A percentile compares a stretch with the other conserved stretches of the same genome.
Conservation (phyloP, 1,140 invertebrate genomes). For the Spodoptera frugiperda region DNA sequence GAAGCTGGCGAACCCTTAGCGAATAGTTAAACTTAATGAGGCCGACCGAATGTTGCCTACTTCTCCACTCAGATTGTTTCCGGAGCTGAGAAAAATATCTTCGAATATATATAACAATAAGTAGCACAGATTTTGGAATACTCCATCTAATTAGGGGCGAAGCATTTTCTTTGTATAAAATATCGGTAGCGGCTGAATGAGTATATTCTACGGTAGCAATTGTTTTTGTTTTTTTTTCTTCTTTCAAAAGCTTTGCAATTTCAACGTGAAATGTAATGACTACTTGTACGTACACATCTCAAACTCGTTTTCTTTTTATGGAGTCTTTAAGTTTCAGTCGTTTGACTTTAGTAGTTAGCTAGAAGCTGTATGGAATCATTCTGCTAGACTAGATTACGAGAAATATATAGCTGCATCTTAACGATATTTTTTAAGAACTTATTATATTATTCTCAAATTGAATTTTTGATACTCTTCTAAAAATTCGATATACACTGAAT, state of each 20-base stretch:
- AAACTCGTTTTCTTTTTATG: conserved; percentile 9
- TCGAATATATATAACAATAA: not conserved
- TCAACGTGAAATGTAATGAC: not conserved
- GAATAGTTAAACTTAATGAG: conserved; percentile 74
- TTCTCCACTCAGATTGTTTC: conserved; percentile 64
- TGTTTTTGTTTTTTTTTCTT: no score
- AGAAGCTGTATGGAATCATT: not conserved
- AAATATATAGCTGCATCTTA: no score
- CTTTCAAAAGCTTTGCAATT: no score
- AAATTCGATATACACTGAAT: no score
- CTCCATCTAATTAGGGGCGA: no score
- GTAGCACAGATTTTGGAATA: not conserved
- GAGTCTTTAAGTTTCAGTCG: not conserved
- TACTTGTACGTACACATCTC: conserved; percentile 6
- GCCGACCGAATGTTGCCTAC: conserved; percentile 60
- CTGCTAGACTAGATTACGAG: not conserved
- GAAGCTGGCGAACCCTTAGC: conserved; percentile 57
- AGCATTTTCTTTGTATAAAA: no score
- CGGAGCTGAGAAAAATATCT: conserved; percentile 11
- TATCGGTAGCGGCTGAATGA: no score
- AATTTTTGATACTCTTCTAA: no score
- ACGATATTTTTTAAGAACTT: no score
- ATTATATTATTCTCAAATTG: no score
- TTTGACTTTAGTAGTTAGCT: conserved; percentile 13
- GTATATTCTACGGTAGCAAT: no score